Base-by-base conservation (phyloP, 2,113 vertebrate genomes). In the Clinocottus analis region DNA sequence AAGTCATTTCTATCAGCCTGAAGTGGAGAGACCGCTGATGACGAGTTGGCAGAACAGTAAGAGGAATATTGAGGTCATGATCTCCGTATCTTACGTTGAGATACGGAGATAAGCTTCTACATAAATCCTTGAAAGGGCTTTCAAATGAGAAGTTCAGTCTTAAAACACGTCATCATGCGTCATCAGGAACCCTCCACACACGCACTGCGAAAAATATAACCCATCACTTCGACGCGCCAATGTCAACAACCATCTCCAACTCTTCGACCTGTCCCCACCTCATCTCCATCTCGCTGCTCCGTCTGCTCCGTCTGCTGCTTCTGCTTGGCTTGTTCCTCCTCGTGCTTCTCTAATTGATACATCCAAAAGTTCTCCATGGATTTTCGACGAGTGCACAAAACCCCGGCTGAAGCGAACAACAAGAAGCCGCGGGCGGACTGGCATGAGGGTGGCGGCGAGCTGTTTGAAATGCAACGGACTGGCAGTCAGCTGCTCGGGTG, bases 361-460 rank as follows among this genome's bases (percentile, higher is more conserved):
- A 96, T 96, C 97, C 97, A 99, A 83, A 97, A 98, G 90, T 99
- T 99, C 88, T 99, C 97, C 98, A 99, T 99, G 43, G 31, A 39
- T 78, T 43, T 21, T 66, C 1, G 45, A 9, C 55, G 23, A 75
- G 55, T 1, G 16, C 25, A 27, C 56, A 3, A 55, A 37, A 56
- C 7, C 29, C 13, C 2, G 25, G 47, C 45, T n/a, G 31, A 72
- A 53, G 17, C 21, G 56, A 53, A 10, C 58, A 59, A 51, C 65
- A 21, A 62, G 17, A 41, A 33, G 31, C 10, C 4, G 14, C 60
- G 35, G 43, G 43, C 33, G 39, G 75, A 62, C 9, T 13, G 23
- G 37, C 16, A 1, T 19, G 0, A 49, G 59, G 72, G 13, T 9
- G 45, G 16, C 14, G 5, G 68, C 5, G 47, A 7, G 21, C 31